Conservation (phyloP, 2,797 vertebrate genomes). For the Oophaga sylvatica region DNA sequence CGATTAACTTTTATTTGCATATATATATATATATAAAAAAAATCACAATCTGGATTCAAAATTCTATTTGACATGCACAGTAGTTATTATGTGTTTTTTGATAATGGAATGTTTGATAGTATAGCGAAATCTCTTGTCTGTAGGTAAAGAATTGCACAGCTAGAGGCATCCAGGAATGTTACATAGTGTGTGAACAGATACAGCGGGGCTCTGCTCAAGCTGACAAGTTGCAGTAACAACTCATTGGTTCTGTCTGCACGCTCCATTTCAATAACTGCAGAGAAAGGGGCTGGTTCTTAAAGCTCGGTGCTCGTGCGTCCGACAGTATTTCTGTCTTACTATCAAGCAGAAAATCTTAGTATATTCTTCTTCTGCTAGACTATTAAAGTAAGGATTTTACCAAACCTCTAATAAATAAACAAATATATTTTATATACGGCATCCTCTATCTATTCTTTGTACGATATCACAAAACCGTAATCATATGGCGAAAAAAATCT, state of each 20-base stretch:
- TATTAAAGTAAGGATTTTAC: not conserved
- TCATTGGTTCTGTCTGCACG: conserved; percentile 13
- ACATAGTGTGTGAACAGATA: not conserved
- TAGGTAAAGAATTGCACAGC: not conserved
- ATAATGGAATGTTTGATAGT: not conserved
- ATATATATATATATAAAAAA: not conserved
- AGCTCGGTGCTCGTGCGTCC: not conserved
- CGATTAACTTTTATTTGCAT: not conserved
- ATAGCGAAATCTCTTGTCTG: not conserved
- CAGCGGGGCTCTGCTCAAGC: not conserved
- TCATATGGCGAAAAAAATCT: not conserved
- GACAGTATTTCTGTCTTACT: conserved; percentile 54
- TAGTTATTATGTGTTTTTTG: conserved; percentile 7
- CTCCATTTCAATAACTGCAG: conserved; percentile 47
- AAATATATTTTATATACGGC: too few species aligned
- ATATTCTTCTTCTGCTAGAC: not conserved
- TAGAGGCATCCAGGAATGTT: not conserved
- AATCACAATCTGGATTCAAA: conserved; percentile 2
- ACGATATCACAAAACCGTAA: not conserved
- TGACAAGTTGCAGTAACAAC: conserved; percentile 7
- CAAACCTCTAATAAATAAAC: not conserved
- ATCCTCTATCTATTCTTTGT: not conserved
- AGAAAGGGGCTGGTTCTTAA: conserved; percentile 21
- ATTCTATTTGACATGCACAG: not conserved
- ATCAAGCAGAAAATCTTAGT: conserved; percentile 45